Evolutionary conservation across 2,888 invertebrate species (phyloP).

Genomic region (Prosopocoilus inquinatus): DNA sequence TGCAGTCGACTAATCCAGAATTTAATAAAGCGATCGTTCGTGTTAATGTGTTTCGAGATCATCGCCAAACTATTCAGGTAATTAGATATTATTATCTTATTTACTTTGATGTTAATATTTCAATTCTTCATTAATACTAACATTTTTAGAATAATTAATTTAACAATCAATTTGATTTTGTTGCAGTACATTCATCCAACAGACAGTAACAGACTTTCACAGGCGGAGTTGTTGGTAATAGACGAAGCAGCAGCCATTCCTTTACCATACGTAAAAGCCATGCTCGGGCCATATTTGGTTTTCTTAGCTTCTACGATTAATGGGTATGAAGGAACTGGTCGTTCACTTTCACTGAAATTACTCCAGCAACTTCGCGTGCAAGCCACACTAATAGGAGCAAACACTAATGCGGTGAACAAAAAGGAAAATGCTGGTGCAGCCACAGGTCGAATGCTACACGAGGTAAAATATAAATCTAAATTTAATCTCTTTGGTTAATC

Average conservation of each 20-base stretch:
- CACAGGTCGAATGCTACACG: constrained; percentile 56
- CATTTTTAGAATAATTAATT: not conserved
- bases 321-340: constrained; percentile 97
- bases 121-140: not conserved
- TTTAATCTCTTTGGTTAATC: not conserved
- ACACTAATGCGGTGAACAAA: constrained; percentile 51
- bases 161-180: not conserved
- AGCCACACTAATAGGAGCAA: constrained; percentile 55
- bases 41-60: constrained; percentile 87
- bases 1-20: constrained; percentile 93
- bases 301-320: constrained; percentile 96
- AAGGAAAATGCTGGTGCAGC: constrained; percentile 48
- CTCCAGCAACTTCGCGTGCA: constrained; percentile 80
- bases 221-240: constrained; percentile 92
- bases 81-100: constrained; percentile 20
- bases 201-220: constrained; percentile 83
- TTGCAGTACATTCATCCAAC: constrained; percentile 90
- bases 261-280: constrained; percentile 83
- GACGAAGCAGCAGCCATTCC: constrained; percentile 99
- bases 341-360: constrained; percentile 92
- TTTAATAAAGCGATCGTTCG: constrained; percentile 95
- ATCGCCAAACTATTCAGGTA: constrained; percentile 90
- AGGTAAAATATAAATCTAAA: constrained; percentile 48
- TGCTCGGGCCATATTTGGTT: constrained; percentile 87
- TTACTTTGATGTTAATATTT: not conserved